These are phyloP conservation scores for Chrysomela aeneicollis DNA, from an alignment of 2,888 invertebrate species.

Conservation along the genomic window DNA sequence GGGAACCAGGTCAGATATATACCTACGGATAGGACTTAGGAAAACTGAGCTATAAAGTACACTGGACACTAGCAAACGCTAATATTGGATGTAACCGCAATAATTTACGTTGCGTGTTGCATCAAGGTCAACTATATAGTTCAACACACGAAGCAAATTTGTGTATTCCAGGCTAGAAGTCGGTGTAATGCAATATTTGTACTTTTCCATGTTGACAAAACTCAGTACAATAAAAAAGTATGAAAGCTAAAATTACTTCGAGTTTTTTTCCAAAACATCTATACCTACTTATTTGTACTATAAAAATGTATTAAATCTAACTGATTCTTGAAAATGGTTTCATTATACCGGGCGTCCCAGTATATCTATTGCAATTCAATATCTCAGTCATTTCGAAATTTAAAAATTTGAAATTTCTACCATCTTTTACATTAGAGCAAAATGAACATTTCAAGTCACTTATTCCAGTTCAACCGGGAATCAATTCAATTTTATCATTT, in stretches of 20 bases:
- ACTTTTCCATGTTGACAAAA: constrained; percentile 70
- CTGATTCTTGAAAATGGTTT: no score
- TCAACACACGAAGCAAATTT: constrained; percentile 57
- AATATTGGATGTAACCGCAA: constrained; percentile 39
- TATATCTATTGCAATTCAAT: no score
- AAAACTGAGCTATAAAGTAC: constrained; percentile 49
- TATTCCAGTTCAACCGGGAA: no score
- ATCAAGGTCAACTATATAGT: constrained; percentile 40
- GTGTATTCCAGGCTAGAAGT: constrained; percentile 62
- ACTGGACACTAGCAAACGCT: constrained; percentile 60
- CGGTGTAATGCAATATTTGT: constrained; percentile 70
- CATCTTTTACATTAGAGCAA: no score
- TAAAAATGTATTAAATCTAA: no score
- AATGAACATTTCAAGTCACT: no score
- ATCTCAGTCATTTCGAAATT: no score
- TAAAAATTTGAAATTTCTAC: no score
- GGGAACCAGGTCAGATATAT: constrained; percentile 55
- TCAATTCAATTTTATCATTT: no score
- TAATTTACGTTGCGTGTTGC: constrained; percentile 40
- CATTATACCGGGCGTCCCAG: no score
- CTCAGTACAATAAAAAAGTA: constrained; percentile 68
- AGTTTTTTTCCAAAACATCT: constrained; percentile 37
- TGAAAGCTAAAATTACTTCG: constrained; percentile 58
- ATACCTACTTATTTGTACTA: neutral
- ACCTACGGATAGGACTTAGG: constrained; percentile 55